Conservation (phyloP, 2,888 invertebrate species). For the Phengaris arion region DNA sequence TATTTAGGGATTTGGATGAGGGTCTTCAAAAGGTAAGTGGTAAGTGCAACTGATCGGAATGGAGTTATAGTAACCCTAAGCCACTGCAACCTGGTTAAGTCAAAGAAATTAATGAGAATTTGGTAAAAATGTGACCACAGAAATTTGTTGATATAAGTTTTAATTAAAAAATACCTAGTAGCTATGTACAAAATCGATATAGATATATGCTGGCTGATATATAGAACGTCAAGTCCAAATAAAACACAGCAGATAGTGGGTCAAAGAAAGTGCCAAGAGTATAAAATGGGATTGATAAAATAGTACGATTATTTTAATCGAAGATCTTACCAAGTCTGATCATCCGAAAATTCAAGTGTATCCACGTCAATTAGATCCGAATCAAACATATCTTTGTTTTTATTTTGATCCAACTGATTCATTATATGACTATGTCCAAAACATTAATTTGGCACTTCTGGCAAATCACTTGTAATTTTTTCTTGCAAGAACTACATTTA, state of each 20-base stretch:
- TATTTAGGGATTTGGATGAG: too few relatives aligned
- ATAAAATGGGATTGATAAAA: not conserved
- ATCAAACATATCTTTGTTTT: constrained; percentile 79
- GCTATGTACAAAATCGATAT: not conserved
- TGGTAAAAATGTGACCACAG: not conserved
- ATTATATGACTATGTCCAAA: constrained; percentile 62
- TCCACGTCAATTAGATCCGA: constrained; percentile 79
- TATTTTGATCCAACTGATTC: constrained; percentile 76
- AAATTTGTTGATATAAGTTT: not conserved
- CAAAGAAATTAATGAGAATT: not conserved
- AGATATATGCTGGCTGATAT: not conserved
- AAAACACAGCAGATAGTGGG: constrained; percentile 12
- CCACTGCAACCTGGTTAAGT: not conserved
- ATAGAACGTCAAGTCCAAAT: not conserved
- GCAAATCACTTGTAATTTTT: constrained; percentile 66
- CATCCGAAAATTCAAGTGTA: constrained; percentile 76
- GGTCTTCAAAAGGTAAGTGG: too few relatives aligned
- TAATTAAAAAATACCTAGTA: not conserved
- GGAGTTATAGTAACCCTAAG: too few relatives aligned
- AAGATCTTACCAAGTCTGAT: constrained; percentile 79
- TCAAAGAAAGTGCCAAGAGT: not conserved
- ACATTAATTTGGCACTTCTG: constrained; percentile 76
- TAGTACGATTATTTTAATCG: not conserved
- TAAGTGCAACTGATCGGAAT: too few relatives aligned
- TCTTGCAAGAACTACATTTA: constrained; percentile 64